Evolutionary conservation across 2,797 vertebrate genomes (phyloP), one percentile per base, ranked within the genome.

Genomic region (Gymnoscopelus braueri): DNA sequence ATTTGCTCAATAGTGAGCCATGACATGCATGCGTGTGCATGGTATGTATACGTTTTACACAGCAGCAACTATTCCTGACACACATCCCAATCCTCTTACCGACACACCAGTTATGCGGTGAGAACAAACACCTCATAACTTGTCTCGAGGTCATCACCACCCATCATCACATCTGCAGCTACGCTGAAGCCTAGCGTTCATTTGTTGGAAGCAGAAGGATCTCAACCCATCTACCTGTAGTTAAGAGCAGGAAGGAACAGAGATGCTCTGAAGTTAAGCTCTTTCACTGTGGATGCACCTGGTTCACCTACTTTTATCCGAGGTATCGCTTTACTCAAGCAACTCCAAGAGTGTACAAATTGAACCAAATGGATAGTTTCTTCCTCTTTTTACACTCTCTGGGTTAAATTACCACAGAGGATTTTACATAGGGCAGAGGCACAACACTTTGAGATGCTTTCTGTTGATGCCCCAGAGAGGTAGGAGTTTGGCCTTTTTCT

Each of bases 381-480:
- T 35, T 32, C 0, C 3, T 32, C 3, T 5, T 39, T 44, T 44
- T 44, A 44, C 39, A 10, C 8, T 6, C 7, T 2, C 6, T 44
- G 9, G 39, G 7, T 44, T 44, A 44, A 44, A 44, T 8, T 44
- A 44, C 1, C 39, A 44, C 9, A 0, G 9, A 44, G 7, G 9
- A 44, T 9, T 10, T 10, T 39, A 39, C 35, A 4, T 39, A 71
- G 79, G 67, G 67, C 76, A 80, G 62, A 80, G 58, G 15, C 63
- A 0, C 61, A n/a, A 55, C 49, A 65, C 83, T 87, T 88, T 83
- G 66, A 87, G 80, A 72, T 66, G 53, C 72, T 74, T 83, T 88
- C 66, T 81, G 39, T 84, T 44, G 78, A 87, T 82, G 74, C 81
- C 79, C 69, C 69, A 70, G 32, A 55, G 78, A 85, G 83, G 86